Base-by-base conservation (phyloP, 2,113 vertebrate species). In the Peromyscus leucopus region DNA sequence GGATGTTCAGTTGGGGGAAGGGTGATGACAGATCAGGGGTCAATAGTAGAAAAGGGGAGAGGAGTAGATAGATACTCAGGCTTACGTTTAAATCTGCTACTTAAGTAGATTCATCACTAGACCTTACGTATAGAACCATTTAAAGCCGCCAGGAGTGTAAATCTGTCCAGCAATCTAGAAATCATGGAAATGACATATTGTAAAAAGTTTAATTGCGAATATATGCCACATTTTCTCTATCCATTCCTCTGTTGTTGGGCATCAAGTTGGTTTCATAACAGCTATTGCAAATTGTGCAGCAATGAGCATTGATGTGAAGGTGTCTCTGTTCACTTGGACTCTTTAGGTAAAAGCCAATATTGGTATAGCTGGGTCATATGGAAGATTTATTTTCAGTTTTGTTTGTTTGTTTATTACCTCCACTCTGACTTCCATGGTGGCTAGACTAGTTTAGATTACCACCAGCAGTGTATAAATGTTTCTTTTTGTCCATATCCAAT, bases 1-100 rank as follows among this genome's bases (percentile, higher is more conserved):
- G n/a, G 46, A 93, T 59, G 61, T 61, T 79, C 42, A 16, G 42
- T 95, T 87, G 89, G 91, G 48, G 91, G 87, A 94, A 91, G 31
- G 59, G 59, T 46, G 75, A 31, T 4, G 36, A 42, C 6, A 33
- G 11, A n/a, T 69, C 46, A n/a, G 85, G 46, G 69, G 51, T 69
- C 21, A 36, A 48, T 31, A 71, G 65, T 67, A 31, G 83, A 87
- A 86, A 89, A n/a, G 48, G 89, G 7, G 36, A 42, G 36, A 91
- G 72, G 55, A 90, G 63, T 26, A 88, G 69, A 69, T 22, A 88
- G 69, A 69, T 33, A 69, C 9, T 78, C 36, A 31, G 69, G 26
- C 8, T 55, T 21, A n/a, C 16, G 5, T 92, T 93, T 83, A 86
- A 91, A 36, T 84, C 59, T 76, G 61, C 69, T 94, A 80, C 51